phyloP scores from a whole-genome alignment of 2,797 vertebrate species.

The Propithecus perrieri region DNA sequence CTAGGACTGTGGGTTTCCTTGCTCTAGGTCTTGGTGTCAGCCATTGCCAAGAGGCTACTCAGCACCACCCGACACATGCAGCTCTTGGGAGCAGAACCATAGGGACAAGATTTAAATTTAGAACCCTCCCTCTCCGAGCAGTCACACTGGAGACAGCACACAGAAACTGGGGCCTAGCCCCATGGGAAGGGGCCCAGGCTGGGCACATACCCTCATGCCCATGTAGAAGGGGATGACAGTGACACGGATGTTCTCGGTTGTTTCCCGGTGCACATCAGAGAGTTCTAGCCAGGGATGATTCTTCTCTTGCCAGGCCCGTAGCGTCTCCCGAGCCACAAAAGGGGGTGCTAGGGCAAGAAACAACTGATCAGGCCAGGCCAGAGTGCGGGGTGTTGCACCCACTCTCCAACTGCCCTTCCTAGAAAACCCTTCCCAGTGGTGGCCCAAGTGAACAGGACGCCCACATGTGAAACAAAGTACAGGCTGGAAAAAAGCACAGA shows the following conservation, averaged over 20 bases:
- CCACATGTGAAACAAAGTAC: not conserved
- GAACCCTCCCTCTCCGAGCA: not conserved
- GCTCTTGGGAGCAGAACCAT: not conserved
- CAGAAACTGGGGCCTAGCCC: not conserved
- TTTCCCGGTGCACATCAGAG: conserved; percentile 97
- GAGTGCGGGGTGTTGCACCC: not conserved
- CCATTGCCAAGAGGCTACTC: not conserved
- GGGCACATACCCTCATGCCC: conserved; percentile 95
- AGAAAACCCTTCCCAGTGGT: not conserved
- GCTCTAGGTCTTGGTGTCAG: not conserved
- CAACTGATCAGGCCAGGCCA: not conserved
- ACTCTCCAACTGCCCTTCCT: not conserved
- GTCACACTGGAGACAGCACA: not conserved
- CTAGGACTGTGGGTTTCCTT: not conserved
- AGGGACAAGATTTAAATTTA: not conserved
- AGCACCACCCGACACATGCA: not conserved
- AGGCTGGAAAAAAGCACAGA: not conserved
- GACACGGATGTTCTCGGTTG: conserved; percentile 97
- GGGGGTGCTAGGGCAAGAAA: conserved; percentile 85
- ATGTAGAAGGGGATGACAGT: conserved; percentile 99
- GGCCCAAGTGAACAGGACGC: not conserved
- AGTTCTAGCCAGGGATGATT: conserved; percentile 99
- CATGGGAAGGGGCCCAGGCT: not conserved
- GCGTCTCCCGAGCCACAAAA: conserved; percentile 94
- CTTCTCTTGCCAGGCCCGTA: conserved; percentile 99